Evolutionary conservation across 92 coral and sea anemone species (phyloP).

Genomic region (Palythoa grandis): DNA sequence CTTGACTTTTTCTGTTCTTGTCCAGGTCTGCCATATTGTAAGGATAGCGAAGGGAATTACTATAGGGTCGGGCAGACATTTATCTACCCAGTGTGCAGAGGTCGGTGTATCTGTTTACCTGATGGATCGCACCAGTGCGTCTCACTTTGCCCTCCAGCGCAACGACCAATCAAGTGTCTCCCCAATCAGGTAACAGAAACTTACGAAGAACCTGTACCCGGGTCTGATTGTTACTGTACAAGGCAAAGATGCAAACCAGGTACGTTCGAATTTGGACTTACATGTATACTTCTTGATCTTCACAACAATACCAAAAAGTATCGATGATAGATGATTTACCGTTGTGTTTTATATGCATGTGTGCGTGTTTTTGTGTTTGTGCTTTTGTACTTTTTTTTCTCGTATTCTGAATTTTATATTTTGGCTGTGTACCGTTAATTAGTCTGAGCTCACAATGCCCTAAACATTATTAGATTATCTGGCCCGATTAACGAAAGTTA

Average conservation of each 20-base stretch:
- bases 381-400: too few relatives aligned
- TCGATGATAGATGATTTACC: too few relatives aligned
- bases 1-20: neutral
- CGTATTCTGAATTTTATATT: too few relatives aligned
- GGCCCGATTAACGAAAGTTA: too few relatives aligned
- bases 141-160: neutral
- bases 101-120: constrained; percentile 24
- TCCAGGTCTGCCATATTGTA: constrained; percentile 12
- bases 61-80: constrained; percentile 23
- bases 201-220: neutral
- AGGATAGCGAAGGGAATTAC: constrained; percentile 3
- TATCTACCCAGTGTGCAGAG: constrained; percentile 14
- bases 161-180: neutral
- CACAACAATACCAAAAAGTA: neutral
- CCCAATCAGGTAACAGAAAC: neutral
- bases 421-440: too few relatives aligned
- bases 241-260: constrained; percentile 18
- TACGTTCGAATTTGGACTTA: neutral
- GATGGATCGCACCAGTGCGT: constrained; percentile 5
- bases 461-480: too few relatives aligned
- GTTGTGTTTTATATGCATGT: too few relatives aligned
- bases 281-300: neutral
- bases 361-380: too few relatives aligned
- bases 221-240: constrained; percentile 3
- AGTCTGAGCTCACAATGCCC: too few relatives aligned